These are phyloP conservation scores for Athripsodes cinereus DNA, from an alignment of 2,888 invertebrate species.

Conservation along the genomic window DNA sequence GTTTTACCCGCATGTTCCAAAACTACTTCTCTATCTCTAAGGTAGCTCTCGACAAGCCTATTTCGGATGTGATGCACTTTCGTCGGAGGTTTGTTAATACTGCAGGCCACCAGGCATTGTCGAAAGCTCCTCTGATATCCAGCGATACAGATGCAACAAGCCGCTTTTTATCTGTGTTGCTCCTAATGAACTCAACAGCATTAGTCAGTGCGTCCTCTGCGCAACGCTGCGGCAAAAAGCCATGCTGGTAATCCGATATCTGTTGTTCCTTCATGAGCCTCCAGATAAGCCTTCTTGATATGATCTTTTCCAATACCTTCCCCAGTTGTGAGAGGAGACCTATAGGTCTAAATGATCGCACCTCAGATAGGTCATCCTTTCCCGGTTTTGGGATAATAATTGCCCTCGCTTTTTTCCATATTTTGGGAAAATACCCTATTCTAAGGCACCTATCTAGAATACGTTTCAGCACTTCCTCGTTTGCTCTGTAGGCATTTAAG, in stretches of 20 bases:
- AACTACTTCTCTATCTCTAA: neutral
- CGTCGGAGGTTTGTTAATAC: neutral
- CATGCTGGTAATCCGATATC: neutral
- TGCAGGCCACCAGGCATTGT: neutral
- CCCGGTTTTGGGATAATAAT: too few species aligned
- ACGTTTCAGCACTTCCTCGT: too few species aligned
- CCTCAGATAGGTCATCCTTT: too few species aligned
- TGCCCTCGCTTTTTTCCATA: too few species aligned
- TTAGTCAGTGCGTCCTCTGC: neutral
- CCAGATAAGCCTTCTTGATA: too few species aligned
- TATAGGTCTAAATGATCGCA: too few species aligned
- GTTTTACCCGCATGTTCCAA: neutral
- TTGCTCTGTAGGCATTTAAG: too few species aligned
- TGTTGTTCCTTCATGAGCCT: neutral
- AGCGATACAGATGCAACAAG: neutral
- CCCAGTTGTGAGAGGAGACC: too few species aligned
- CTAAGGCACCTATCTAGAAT: too few species aligned
- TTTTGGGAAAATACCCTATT: too few species aligned
- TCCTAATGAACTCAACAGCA: neutral
- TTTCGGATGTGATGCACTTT: too few species aligned
- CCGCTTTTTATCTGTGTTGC: neutral
- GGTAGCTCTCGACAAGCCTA: too few species aligned
- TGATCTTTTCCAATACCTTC: neutral
- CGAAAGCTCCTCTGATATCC: neutral
- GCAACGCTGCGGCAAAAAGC: neutral